phyloP scores from a whole-genome alignment of 2,113 vertebrate species.

The Sterna hirundo region DNA sequence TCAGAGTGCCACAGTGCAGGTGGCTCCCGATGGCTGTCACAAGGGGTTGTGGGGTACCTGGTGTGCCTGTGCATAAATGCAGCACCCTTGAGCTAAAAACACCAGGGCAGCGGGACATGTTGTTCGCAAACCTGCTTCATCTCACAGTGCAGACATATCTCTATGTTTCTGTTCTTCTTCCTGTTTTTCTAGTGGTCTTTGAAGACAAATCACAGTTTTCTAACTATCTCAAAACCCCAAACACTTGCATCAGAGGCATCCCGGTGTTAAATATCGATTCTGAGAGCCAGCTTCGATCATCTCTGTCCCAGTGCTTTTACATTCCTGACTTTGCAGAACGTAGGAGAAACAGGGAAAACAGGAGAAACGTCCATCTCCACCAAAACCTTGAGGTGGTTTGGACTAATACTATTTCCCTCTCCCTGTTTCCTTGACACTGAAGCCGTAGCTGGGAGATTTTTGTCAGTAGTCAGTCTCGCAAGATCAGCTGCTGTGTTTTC shows the following conservation, averaged over 20 bases:
- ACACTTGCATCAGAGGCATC: background rate
- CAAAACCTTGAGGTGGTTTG: background rate
- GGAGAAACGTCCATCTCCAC: background rate
- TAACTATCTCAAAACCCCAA: slow-evolving; percentile 2
- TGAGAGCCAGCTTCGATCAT: background rate
- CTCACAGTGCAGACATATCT: background rate
- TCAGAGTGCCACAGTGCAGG: background rate
- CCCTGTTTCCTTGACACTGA: background rate
- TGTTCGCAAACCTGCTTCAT: background rate
- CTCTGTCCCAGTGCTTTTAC: background rate
- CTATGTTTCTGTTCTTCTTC: background rate
- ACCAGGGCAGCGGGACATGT: fast-evolving
- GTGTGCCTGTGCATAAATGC: background rate
- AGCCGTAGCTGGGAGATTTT: background rate
- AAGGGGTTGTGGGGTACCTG: background rate
- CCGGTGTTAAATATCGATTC: background rate
- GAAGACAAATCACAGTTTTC: background rate
- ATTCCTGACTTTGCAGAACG: background rate
- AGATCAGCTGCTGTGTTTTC: background rate
- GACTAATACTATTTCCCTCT: background rate
- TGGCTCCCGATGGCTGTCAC: background rate
- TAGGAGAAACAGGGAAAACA: background rate
- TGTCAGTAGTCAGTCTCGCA: background rate
- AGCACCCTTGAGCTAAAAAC: background rate
- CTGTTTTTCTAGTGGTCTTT: background rate